Evolutionary conservation across 23 tunicate species (phyloP).

Genomic region (Diplosoma virens): DNA sequence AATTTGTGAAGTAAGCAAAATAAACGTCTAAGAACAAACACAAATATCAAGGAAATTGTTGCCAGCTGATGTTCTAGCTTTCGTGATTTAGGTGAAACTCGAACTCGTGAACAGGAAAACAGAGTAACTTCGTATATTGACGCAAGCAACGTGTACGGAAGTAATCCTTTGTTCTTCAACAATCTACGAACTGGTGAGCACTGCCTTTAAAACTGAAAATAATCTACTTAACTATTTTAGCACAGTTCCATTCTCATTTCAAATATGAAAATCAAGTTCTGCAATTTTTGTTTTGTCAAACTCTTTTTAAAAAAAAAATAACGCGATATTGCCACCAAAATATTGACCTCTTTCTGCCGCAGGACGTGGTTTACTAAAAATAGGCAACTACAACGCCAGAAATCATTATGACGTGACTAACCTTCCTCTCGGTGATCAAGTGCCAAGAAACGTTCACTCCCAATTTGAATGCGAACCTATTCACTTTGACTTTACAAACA

Average conservation of each 20-base stretch:
- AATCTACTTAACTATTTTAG: no score
- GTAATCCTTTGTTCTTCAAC: conserved; percentile 5
- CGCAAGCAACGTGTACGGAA: conserved; percentile 69
- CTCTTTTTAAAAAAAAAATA: no score
- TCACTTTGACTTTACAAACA: conserved; percentile 25
- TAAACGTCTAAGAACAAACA: no score
- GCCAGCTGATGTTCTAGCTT: no score
- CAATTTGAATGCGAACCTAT: conserved; percentile 47
- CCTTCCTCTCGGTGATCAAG: conserved; percentile 33
- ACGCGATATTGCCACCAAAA: no score
- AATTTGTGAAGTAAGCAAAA: no score
- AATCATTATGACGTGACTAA: background rate
- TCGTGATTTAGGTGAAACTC: conserved; percentile 26
- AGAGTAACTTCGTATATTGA: conserved; percentile 59
- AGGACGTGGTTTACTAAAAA: conserved; percentile 1
- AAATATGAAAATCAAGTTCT: no score
- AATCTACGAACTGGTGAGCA: conserved; percentile 10
- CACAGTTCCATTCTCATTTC: no score
- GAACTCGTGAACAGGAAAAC: conserved; percentile 53
- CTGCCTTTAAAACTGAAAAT: background rate
- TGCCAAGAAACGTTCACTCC: background rate
- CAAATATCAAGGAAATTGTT: no score
- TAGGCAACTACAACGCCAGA: background rate
- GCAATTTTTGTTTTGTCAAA: no score
- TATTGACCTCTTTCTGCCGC: conserved; percentile 5